A percentile compares a stretch with the other conserved stretches of the same genome.
These are phyloP conservation scores for Thermophis baileyi DNA, from an alignment of 2,113 vertebrate species.

Conservation along the genomic window DNA sequence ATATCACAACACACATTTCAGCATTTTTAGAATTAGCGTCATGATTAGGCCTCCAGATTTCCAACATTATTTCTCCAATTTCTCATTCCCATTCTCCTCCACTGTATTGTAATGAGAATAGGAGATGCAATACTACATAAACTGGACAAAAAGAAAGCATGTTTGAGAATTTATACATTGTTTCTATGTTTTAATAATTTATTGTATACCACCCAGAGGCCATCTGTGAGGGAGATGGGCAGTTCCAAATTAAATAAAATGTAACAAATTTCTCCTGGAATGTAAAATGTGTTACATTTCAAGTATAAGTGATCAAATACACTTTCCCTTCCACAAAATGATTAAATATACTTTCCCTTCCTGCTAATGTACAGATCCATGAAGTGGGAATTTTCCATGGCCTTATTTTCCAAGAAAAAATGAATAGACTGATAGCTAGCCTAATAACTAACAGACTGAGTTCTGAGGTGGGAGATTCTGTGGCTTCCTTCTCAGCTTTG, in stretches of 20 bases:
- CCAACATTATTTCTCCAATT: background rate
- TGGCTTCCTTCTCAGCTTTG: background rate
- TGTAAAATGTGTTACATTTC: background rate
- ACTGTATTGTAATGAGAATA: background rate
- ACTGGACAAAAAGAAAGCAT: background rate
- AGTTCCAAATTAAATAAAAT: background rate
- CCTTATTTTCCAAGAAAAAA: background rate
- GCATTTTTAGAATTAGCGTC: background rate
- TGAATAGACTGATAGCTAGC: background rate
- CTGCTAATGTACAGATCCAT: background rate
- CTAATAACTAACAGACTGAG: background rate
- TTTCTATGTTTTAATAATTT: background rate
- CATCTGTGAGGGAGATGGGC: background rate
- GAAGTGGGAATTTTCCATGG: background rate
- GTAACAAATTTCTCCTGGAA: background rate
- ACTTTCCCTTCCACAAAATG: background rate
- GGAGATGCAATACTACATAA: background rate
- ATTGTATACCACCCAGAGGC: background rate
- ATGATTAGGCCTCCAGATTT: background rate
- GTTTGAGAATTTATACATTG: background rate
- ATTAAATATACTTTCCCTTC: background rate
- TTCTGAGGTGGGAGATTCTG: background rate
- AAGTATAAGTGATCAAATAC: background rate
- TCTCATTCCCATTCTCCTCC: background rate
- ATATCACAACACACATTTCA: background rate